Evolutionary conservation across 2,113 vertebrate genomes (phyloP), one percentile per base, ranked within the genome.

Genomic region (Rhagologus leucostigma): DNA sequence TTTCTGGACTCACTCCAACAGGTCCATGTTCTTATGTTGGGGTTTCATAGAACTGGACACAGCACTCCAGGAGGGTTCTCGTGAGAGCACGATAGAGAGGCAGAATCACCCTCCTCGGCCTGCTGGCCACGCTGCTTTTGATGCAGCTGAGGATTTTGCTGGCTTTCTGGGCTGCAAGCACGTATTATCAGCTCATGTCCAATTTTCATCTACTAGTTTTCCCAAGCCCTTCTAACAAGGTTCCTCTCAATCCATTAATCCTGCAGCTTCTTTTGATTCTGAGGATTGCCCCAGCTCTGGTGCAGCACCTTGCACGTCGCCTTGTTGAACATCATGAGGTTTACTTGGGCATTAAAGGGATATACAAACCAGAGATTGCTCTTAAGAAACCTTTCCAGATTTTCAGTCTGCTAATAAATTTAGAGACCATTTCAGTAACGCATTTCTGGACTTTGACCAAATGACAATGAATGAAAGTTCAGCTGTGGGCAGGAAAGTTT

Each of bases 1-100:
- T 16, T 32, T 67, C n/a, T 47, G 24, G 13, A 57, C 6, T 4
- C 0, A 1, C 10, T 75, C 4, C 14, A 62, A 16, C 11, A 62
- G 9, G 4, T 56, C 13, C 13, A 3, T 32, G 5, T 16, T 50
- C 42, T 37, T 64, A 50, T 19, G 5, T 10, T 39, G 15, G 2
- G 4, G 3, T 1, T 35, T 4, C 19, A 7, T 32, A 56, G 9
- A 47, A 21, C 16, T 57, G 23, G 27, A 57, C 0, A 1, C 8
- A 47, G 15, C 7, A 33, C 17, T 52, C 15, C 41, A 41, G 16
- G 8, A 24, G 16, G 10, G 24, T n/a, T 55, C n/a, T 70, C 41
- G 24, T 30, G 41, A 56, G 20, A 35, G 11, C 24, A 35, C 1
- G 4, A 9, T 0, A 26, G 30, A 70, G 29, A n/a, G 19, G 30